Evolutionary conservation across 2,888 invertebrate genomes (phyloP).

Genomic region (Watsonalla cultraria): DNA sequence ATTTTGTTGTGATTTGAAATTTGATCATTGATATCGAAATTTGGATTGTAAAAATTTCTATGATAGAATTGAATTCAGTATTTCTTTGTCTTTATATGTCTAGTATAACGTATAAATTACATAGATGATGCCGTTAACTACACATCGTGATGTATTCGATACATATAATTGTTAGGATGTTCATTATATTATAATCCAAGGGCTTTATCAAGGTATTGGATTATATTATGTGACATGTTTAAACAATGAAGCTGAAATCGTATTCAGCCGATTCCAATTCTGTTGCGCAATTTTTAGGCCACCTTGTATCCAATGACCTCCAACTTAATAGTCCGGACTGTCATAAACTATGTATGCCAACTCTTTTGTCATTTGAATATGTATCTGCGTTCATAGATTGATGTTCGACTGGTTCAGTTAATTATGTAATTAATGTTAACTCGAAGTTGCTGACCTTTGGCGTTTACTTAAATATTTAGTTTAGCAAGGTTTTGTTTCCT

Average conservation of each 20-base stretch:
- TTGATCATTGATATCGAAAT: too few relatives aligned
- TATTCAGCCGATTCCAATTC: slow-evolving; percentile 2
- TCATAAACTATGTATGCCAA: slow-evolving; percentile 11
- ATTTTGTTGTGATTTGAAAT: too few relatives aligned
- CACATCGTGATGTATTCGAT: too few relatives aligned
- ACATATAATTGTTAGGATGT: background rate
- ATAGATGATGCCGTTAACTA: too few relatives aligned
- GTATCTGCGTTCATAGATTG: slow-evolving; percentile 3
- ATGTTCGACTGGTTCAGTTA: background rate
- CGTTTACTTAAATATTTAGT: background rate
- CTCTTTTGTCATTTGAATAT: slow-evolving; percentile 11
- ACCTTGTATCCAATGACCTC: slow-evolving; percentile 18
- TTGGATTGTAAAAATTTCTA: too few relatives aligned
- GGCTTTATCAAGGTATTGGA: slow-evolving; percentile 1
- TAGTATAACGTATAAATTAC: too few relatives aligned
- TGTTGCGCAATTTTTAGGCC: slow-evolving; percentile 10
- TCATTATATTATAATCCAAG: slow-evolving; percentile 5
- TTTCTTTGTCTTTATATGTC: too few relatives aligned
- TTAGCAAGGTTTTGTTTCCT: background rate
- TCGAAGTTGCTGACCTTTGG: background rate
- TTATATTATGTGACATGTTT: slow-evolving; percentile 4
- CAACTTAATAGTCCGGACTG: slow-evolving; percentile 11
- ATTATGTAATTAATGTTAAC: background rate
- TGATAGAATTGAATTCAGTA: too few relatives aligned
- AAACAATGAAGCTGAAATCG: slow-evolving; percentile 4